Evolutionary conservation across 2,113 vertebrate species (phyloP).

Genomic region (Paradoxurus hermaphroditus): DNA sequence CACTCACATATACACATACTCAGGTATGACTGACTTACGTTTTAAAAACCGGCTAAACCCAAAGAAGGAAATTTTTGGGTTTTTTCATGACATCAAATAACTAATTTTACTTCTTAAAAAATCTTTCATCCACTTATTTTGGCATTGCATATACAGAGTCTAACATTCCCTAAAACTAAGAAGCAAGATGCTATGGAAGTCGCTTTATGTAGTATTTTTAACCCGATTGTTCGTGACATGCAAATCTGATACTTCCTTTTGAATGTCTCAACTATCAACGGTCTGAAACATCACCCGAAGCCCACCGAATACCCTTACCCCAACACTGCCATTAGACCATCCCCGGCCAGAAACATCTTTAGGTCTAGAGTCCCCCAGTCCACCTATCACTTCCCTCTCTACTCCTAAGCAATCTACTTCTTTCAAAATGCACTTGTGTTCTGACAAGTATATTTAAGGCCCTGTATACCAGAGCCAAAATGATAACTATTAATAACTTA

Average conservation of each 20-base stretch:
- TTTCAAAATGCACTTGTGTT: slow-evolving; percentile 5
- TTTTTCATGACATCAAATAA: not conserved
- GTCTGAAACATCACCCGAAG: not conserved
- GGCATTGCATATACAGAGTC: not conserved
- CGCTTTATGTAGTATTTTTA: not conserved
- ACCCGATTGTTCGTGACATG: not conserved
- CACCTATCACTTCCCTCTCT: not conserved
- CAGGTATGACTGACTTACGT: not conserved
- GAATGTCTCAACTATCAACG: not conserved
- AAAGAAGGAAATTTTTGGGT: not conserved
- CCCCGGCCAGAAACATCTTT: not conserved
- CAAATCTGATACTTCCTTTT: not conserved
- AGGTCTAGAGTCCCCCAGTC: not conserved
- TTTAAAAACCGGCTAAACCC: not conserved
- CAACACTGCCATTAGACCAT: not conserved
- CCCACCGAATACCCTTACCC: accelerated
- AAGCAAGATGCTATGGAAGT: not conserved
- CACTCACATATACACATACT: not conserved
- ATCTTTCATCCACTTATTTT: not conserved
- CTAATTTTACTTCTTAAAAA: not conserved
- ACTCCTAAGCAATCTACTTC: not conserved
- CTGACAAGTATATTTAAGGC: not conserved
- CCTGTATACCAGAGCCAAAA: not conserved
- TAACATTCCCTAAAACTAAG: not conserved
- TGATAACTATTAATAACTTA: not conserved